Evolutionary conservation across 2,113 vertebrate species (phyloP).

Genomic region (Bolborhynchus lineola): DNA sequence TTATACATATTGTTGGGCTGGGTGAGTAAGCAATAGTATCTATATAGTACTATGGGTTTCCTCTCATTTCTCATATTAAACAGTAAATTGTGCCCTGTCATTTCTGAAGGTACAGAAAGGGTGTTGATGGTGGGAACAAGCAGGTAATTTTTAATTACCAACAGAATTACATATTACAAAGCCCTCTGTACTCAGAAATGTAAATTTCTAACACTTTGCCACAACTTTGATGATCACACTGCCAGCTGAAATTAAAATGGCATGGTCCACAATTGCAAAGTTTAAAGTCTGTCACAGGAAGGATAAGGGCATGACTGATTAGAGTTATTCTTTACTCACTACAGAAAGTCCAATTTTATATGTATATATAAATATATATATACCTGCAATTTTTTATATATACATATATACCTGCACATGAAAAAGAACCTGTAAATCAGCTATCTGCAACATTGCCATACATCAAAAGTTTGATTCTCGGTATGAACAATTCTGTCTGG

Average conservation of each 20-base stretch:
- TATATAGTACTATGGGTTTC: neutral
- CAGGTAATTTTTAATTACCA: neutral
- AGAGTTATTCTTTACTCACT: neutral
- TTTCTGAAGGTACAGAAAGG: neutral
- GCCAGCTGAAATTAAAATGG: neutral
- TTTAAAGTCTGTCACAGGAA: neutral
- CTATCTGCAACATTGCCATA: neutral
- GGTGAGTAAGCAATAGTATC: neutral
- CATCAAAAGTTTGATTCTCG: neutral
- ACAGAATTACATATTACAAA: neutral
- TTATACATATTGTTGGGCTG: neutral
- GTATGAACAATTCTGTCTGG: neutral
- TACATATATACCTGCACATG: neutral
- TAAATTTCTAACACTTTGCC: neutral
- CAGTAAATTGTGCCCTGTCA: neutral
- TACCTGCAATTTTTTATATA: neutral
- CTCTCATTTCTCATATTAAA: neutral
- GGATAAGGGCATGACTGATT: neutral
- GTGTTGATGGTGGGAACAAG: neutral
- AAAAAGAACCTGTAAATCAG: neutral
- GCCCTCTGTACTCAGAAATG: neutral
- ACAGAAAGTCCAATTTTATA: neutral
- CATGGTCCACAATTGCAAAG: neutral
- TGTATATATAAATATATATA: too few relatives aligned
- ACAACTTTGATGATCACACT: neutral